Base-by-base conservation (phyloP, 1,140 invertebrate species). In the Atta colombica region DNA sequence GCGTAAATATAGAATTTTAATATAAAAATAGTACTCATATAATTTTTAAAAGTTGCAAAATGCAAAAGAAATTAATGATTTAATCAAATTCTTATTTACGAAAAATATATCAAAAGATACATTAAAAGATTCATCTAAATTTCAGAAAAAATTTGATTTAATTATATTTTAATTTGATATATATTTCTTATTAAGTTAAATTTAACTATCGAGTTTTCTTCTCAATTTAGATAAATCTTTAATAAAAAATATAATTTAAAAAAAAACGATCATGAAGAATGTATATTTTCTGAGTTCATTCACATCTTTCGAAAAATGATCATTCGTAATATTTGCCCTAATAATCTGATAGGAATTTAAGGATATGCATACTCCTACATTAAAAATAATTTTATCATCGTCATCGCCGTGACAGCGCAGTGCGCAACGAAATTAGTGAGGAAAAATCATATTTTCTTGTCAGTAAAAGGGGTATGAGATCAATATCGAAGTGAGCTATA, bases 381-480 rank as follows among this genome's bases (percentile, higher is more conserved):
- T 87, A 88, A 90, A 78, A 86, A 86, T 90, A 65, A 80, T 78
- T 90, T 72, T 77, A 80, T 81, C 81, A 66, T 63, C 51, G 72
- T 31, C 72, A 28, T 51, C 51, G 14, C n/a, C 14, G 6, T 61
- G 18, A n/a, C 39, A 39, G 35, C 35, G 8, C 8, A 39, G 14
- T 45, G n/a, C 12, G 60, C 21, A 68, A 87, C 28, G 25, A 86
- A 94, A 91, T 93, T 94, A 93, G 89, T 87, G 51, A 77, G 63
- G 82, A 85, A 86, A 92, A 94, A 94, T 93, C 93, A 91, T 94
- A 94, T 94, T 94, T 88, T 85, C 78, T 90, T 78, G 77, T 90
- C 77, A 86, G 25, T 39, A 14, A 72, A 55, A 75, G 66, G 21
- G 35, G 28, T 21, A 60, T 39, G 58, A 87, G 86, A 78, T 75